Evolutionary conservation across 2,113 vertebrate genomes (phyloP).

Genomic region (Chunga burmeisteri): DNA sequence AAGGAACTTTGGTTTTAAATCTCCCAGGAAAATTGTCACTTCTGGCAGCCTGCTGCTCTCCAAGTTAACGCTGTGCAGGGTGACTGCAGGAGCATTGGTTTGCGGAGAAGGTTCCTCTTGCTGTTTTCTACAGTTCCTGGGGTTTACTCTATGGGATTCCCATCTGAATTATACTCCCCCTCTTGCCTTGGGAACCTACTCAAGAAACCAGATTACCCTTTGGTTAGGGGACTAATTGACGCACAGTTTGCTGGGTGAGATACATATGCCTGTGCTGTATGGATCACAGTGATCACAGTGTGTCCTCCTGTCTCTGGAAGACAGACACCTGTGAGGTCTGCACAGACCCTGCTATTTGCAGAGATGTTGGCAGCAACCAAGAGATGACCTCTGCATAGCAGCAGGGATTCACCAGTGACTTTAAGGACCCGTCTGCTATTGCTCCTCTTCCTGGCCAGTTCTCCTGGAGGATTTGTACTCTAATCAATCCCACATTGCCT

Average conservation of each 20-base stretch:
- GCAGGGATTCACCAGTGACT: not conserved
- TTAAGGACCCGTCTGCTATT: not conserved
- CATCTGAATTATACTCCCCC: not conserved
- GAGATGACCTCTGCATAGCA: not conserved
- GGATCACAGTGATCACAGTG: not conserved
- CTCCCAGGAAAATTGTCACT: constrained; percentile 40
- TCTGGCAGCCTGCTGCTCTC: constrained; percentile 28
- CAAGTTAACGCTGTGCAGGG: not conserved
- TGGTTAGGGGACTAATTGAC: not conserved
- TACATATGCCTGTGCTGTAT: fast-evolving
- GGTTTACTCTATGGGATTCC: not conserved
- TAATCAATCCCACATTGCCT: not conserved
- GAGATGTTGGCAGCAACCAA: not conserved
- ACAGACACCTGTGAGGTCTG: not conserved
- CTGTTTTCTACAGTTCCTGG: not conserved
- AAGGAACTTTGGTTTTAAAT: constrained; percentile 22
- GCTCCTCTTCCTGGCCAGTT: not conserved
- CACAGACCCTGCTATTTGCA: not conserved
- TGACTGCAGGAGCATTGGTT: not conserved
- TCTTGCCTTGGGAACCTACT: not conserved
- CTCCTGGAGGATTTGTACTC: not conserved
- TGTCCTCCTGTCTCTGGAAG: not conserved
- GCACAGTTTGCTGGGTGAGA: not conserved
- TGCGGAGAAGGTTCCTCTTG: not conserved
- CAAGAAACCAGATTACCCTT: not conserved